Evolutionary conservation across 2,113 vertebrate genomes (phyloP).

Genomic region (Semnopithecus entellus): DNA sequence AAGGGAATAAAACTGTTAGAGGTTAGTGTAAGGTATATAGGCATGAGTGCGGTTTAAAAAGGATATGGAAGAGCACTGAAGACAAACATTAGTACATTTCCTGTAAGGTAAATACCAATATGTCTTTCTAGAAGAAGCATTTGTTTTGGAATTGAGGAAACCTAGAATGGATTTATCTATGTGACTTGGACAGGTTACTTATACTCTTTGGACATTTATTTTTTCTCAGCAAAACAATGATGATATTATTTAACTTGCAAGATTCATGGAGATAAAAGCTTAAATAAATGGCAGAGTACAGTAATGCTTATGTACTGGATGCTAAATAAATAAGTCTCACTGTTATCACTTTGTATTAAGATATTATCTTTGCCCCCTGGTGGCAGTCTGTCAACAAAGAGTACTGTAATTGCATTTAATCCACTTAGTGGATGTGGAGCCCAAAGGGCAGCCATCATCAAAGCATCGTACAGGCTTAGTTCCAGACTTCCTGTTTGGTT

Average conservation of each 20-base stretch:
- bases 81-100: neutral
- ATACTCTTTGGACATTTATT: neutral
- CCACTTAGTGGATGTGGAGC: neutral
- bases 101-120: neutral
- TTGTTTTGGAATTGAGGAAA: neutral
- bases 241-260: neutral
- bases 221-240: neutral
- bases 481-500: conserved; percentile 34
- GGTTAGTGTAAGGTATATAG: neutral
- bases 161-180: neutral
- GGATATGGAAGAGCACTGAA: neutral
- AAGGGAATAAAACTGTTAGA: neutral
- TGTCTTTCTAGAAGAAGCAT: neutral
- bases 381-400: neutral
- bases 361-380: neutral
- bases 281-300: neutral
- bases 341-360: conserved; percentile 33
- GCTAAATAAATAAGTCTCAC: neutral
- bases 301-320: neutral
- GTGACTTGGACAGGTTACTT: neutral
- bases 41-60: neutral
- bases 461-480: neutral
- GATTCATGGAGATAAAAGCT: neutral
- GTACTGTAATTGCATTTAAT: neutral
- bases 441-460: neutral